Evolutionary conservation across 2,797 vertebrate genomes (phyloP).

Genomic region (Harpagifer antarcticus): DNA sequence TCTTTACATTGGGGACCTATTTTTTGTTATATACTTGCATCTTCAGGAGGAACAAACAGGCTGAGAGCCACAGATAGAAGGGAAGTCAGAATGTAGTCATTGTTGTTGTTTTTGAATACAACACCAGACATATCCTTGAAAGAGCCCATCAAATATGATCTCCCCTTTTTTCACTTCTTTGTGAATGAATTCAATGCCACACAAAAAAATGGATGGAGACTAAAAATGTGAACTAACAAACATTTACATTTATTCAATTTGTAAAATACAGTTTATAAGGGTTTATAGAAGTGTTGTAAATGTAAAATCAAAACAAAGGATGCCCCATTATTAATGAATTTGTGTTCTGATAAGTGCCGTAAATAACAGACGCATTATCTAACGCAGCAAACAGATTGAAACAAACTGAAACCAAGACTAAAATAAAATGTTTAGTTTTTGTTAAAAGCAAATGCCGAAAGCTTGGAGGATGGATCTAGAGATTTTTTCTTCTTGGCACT

Average conservation of each 20-base stretch:
- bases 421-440: slow-evolving; percentile 69
- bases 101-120: neutral
- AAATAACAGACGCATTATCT: neutral
- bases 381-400: neutral
- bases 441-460: slow-evolving; percentile 93
- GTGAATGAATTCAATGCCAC: neutral
- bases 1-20: too few species aligned
- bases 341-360: slow-evolving; percentile 11
- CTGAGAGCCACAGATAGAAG: neutral
- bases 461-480: slow-evolving; percentile 81
- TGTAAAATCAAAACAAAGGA: neutral
- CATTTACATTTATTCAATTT: slow-evolving; percentile 65
- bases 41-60: too few species aligned
- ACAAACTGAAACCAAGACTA: neutral
- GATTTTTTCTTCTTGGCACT: slow-evolving; percentile 87
- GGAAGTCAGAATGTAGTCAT: neutral
- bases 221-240: slow-evolving; percentile 3
- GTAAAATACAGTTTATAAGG: slow-evolving; percentile 47
- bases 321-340: neutral
- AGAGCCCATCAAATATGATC: neutral
- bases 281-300: neutral
- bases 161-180: too few species aligned
- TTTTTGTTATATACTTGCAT: too few species aligned
- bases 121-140: too few species aligned
- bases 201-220: neutral